Percentiles rank a stretch among this genome's conserved stretches.
phyloP scores from a whole-genome alignment of 2,888 invertebrate species.

The Taphrorychus bicolor region DNA sequence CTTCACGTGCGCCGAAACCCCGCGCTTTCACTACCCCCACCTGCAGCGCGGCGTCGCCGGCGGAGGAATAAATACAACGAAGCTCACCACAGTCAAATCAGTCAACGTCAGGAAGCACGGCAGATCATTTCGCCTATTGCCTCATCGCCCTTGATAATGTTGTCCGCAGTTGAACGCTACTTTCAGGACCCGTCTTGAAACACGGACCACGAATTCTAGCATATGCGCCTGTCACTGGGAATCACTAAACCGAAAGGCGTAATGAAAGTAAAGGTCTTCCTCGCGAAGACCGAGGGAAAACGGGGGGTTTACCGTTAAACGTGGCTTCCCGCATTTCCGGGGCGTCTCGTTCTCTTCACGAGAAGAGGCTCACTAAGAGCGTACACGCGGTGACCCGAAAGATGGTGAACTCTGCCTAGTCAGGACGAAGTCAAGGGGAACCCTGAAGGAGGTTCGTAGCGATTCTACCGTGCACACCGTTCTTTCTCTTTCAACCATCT shows the following conservation, averaged over 20 bases:
- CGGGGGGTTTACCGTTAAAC: conserved; percentile 51
- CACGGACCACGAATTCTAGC: conserved; percentile 79
- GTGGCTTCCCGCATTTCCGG: conserved; percentile 56
- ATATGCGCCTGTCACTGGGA: conserved; percentile 75
- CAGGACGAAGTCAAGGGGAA: conserved; percentile 74
- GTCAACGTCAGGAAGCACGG: no score
- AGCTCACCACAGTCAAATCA: no score
- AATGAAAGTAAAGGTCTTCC: conserved; percentile 69
- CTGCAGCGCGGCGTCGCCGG: no score
- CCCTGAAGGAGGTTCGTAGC: conserved; percentile 76
- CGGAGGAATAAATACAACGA: no score
- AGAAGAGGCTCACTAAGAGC: conserved; percentile 58
- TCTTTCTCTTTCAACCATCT: conserved; percentile 81
- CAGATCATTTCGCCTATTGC: no score
- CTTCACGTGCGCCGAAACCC: no score
- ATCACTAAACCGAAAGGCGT: conserved; percentile 67
- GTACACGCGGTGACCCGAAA: conserved; percentile 72
- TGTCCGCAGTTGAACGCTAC: no score
- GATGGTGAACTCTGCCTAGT: conserved; percentile 77
- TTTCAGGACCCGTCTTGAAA: conserved; percentile 77
- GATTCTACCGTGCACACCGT: conserved; percentile 82
- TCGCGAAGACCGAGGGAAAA: conserved; percentile 59
- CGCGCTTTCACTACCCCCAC: no score
- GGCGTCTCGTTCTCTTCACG: conserved; percentile 61
- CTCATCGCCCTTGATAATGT: no score